Evolutionary conservation across 2,888 invertebrate genomes (phyloP).

Genomic region (Eristalinus sepulchralis): DNA sequence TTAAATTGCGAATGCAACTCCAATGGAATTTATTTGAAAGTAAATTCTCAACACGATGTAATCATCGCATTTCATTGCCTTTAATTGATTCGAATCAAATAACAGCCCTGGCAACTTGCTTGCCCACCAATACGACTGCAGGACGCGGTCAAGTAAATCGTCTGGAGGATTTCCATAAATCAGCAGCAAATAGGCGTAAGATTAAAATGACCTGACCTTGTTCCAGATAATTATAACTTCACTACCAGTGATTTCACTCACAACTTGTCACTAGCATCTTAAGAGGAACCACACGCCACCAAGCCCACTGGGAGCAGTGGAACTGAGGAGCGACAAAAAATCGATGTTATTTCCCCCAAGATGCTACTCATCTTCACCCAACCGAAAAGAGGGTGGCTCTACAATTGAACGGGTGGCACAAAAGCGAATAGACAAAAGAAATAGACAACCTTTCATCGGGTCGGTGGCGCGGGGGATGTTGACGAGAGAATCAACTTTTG

Average conservation of each 20-base stretch:
- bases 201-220: conserved; percentile 55
- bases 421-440: background rate
- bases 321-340: background rate
- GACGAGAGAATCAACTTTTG: conserved; percentile 1
- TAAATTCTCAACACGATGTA: no score
- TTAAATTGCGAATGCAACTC: background rate
- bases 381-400: background rate
- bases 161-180: conserved; percentile 29
- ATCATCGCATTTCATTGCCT: conserved; percentile 18
- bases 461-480: background rate
- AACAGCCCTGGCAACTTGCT: background rate
- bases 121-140: background rate
- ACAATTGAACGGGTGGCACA: background rate
- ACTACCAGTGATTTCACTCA: conserved; percentile 41
- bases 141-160: background rate
- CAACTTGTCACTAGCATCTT: conserved; percentile 18
- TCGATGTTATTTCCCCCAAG: background rate
- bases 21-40: background rate
- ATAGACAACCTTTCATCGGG: background rate
- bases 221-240: conserved; percentile 47
- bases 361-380: background rate
- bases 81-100: conserved; percentile 25
- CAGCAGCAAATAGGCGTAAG: background rate
- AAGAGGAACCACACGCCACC: conserved; percentile 18
- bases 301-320: background rate